Evolutionary conservation across 2,797 vertebrate species (phyloP).

Genomic region (Bradypus variegatus): DNA sequence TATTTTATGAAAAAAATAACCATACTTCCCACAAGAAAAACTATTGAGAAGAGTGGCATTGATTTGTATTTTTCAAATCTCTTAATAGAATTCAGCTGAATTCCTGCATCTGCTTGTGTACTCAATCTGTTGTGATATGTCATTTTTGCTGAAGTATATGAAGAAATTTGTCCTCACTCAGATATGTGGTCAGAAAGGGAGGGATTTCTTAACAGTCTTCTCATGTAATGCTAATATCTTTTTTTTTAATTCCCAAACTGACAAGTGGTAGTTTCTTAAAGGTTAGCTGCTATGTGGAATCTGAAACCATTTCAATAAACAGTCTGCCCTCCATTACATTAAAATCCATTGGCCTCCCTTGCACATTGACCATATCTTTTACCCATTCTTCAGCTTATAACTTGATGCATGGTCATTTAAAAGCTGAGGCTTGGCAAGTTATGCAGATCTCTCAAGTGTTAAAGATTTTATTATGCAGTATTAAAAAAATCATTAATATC

Average conservation of each 20-base stretch:
- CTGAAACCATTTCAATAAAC: not conserved
- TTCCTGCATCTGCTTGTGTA: not conserved
- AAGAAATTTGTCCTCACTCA: not conserved
- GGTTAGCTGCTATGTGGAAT: not conserved
- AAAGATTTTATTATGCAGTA: not conserved
- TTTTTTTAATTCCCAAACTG: not conserved
- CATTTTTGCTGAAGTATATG: not conserved
- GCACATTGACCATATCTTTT: not conserved
- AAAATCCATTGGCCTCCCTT: not conserved
- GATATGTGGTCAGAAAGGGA: not conserved
- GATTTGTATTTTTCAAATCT: not conserved
- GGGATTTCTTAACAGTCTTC: not conserved
- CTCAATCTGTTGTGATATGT: not conserved
- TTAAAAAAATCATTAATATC: not conserved
- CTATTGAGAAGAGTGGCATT: not conserved
- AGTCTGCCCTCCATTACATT: not conserved
- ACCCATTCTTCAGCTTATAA: not conserved
- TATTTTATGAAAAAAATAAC: not conserved
- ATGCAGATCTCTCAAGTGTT: not conserved
- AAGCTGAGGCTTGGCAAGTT: not conserved
- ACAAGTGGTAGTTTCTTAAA: not conserved
- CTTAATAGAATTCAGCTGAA: not conserved
- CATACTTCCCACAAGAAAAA: not conserved
- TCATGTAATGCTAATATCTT: not conserved
- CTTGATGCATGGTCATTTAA: not conserved